A percentile compares a stretch with the other conserved stretches of the same genome.
Evolutionary conservation across 2,113 vertebrate species (phyloP).

Genomic region (Malurus cyaneus): DNA sequence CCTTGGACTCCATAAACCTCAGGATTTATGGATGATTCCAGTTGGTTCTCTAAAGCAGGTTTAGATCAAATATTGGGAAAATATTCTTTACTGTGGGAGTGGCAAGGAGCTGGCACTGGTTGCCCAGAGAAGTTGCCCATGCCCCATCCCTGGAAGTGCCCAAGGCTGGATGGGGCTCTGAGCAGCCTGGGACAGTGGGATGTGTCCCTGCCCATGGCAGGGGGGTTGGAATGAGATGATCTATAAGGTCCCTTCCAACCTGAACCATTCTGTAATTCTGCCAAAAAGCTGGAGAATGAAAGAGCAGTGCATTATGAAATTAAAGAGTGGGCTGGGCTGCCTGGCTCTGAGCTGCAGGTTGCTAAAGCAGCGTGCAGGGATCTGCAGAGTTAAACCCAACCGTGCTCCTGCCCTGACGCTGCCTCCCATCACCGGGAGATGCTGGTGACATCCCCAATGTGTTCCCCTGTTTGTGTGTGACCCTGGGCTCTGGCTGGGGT

Average conservation of each 20-base stretch:
- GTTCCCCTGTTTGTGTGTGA: accelerated
- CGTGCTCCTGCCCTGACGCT: accelerated
- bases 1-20: background rate
- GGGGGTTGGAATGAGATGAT: background rate
- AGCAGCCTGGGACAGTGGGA: background rate
- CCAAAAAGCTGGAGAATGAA: background rate
- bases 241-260: background rate
- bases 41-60: background rate
- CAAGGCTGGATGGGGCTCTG: background rate
- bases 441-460: background rate
- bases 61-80: background rate
- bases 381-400: background rate
- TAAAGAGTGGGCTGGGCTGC: background rate
- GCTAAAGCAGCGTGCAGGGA: background rate
- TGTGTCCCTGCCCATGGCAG: background rate
- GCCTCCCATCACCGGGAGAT: accelerated
- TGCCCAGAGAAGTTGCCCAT: background rate
- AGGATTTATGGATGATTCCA: background rate
- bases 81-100: background rate
- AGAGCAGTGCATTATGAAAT: background rate
- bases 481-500: background rate
- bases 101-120: background rate
- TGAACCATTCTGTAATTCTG: background rate
- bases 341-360: background rate
- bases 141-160: background rate